Base-by-base conservation (phyloP, 2,797 vertebrate species). In the Selene dorsalis region DNA sequence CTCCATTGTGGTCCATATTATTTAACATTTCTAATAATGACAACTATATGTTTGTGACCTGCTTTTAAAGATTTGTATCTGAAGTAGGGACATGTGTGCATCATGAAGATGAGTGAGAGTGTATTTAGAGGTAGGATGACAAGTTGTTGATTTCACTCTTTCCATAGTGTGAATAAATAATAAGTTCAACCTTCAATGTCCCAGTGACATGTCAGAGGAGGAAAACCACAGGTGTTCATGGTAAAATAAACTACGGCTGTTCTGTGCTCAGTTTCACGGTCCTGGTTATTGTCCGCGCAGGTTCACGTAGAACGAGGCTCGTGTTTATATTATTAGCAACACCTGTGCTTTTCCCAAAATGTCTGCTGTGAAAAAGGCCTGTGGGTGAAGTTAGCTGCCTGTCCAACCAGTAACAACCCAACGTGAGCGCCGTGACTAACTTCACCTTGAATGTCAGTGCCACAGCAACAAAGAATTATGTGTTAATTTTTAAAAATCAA, bases 401-500 rank as follows among this genome's bases (percentile, higher is more conserved):
- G 18, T 72, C 59, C 61, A 50, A 75, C 62, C 71, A 78, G 61
- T 64, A 80, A 73, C 71, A 84, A 65, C 52, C 22, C 69, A 60
- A 73, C 68, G 41, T 28, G 20, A 77, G 43, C 61, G 17, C 43
- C 35, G 8, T 71, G 71, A 82, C 69, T 79, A 85, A 77, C 83
- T 68, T 83, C 76, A 88, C 84, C 83, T 84, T 87, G 67, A 88
- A 84, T 85, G 86, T 85, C 87, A 88, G 71, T 45, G 52, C 75
- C 72, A 83, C 73, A 70, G 82, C 80, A 85, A 87, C 68, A 84
- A 87, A 83, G 71, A 84, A 88, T 82, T 83, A 60, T 75, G 82
- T 87, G 88, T 91, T 92, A 68, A 88, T 93, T 89, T 91, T 72
- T 48, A 77, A 87, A 84, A 93, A 92, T 90, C 87, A 84, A 82